Base-by-base conservation (phyloP, 2,888 invertebrate genomes). In the Biston betularia region DNA sequence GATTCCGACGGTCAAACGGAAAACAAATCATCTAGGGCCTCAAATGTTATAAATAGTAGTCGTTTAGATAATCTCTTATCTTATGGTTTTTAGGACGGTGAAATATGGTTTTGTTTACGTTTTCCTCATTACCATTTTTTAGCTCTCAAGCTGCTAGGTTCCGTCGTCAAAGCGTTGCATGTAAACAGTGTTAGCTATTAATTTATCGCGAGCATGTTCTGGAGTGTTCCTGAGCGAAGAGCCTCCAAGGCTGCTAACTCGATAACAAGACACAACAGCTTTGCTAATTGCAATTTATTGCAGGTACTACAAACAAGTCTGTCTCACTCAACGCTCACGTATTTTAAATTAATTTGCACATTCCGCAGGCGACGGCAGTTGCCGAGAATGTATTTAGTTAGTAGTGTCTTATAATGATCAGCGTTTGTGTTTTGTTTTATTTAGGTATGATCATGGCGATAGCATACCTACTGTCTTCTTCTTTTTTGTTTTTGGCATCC, bases 261-360 rank as follows among this genome's bases (percentile, higher is more conserved):
- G 90, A 92, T 93, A 92, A 93, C 93, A 92, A 93, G 93, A 92
- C 89, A 88, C 89, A 91, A 89, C 90, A 88, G 92, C 88, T 90
- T 87, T 90, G 89, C 90, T 93, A 92, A 93, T 93, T 93, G 92
- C 93, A 92, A 92, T 92, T 93, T 93, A 92, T 93, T 93, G 91
- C 93, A 93, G 92, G 93, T 92, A 90, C 92, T 92, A 90, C 90
- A 89, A 89, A 90, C 92, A 89, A 92, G 87, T 86, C 90, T 86
- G 87, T 86, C 85, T 87, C 88, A 87, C 89, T 87, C 88, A 83
- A 87, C 87, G 89, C 89, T 88, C 89, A 90, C 89, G 90, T 92
- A 92, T 92, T 93, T 92, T 90, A 88, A 91, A 92, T 92, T 92
- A 91, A 92, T 92, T 90, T 88, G 88, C 80, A 82, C 87, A 89